These are phyloP conservation scores for Dicentrarchus labrax DNA, from an alignment of 2,113 vertebrate genomes.

Conservation along the genomic window DNA sequence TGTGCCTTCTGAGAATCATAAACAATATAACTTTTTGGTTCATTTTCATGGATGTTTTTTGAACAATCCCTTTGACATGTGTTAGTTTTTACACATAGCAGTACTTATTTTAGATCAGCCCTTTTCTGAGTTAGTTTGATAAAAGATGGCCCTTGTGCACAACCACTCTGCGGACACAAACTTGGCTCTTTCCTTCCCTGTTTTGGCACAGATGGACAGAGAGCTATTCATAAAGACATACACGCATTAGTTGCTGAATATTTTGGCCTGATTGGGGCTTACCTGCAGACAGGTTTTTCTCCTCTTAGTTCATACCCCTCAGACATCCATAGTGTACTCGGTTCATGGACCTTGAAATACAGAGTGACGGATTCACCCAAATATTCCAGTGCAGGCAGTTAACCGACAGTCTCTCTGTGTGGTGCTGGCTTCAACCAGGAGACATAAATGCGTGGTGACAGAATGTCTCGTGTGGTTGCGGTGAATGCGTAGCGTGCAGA, in stretches of 20 bases:
- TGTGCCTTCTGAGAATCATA: conserved; percentile 31
- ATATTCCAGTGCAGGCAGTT: background rate
- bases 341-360: conserved; percentile 10
- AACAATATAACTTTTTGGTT: conserved; percentile 3
- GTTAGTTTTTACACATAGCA: background rate
- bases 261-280: background rate
- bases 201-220: conserved; percentile 21
- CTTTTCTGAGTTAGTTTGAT: background rate
- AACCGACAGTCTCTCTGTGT: conserved; percentile 31
- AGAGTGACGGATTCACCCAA: conserved; percentile 4
- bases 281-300: background rate
- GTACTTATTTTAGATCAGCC: conserved; percentile 5
- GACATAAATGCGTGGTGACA: conserved; percentile 72
- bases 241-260: conserved; percentile 11
- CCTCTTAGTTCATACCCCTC: conserved; percentile 10
- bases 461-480: conserved; percentile 58
- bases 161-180: background rate
- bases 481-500: conserved; percentile 66
- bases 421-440: conserved; percentile 45
- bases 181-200: background rate
- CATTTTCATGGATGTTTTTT: background rate
- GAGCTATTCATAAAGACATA: background rate
- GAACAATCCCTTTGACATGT: background rate
- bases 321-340: conserved; percentile 25
- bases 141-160: conserved; percentile 5